Base-by-base conservation (phyloP, 2,797 vertebrate species). In the Alfaro cultratus region DNA sequence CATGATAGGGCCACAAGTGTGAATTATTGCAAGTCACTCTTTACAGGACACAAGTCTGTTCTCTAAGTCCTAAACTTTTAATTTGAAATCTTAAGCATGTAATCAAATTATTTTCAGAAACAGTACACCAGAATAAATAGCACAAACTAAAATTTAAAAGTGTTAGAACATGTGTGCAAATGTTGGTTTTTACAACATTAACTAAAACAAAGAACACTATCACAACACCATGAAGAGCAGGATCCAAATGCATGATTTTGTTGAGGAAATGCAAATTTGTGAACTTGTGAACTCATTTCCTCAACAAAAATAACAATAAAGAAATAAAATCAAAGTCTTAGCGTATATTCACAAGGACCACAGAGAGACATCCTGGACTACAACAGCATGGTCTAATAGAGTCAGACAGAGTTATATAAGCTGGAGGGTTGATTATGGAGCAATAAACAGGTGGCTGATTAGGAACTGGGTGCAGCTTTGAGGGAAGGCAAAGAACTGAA, bases 1-100 rank as follows among this genome's bases (percentile, higher is more conserved):
- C 3, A 21, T 79, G 82, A 78, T 15, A 21, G 5, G 57, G 73
- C 47, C 49, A 23, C 87, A 64, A 82, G 83, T 85, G 85, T 71
- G 73, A 31, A 15, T 12, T 23, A 12, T 16, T 45, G 2, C 57
- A 62, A 8, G 4, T 60, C 57, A 60, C 29, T 13, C 3, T 60
- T 31, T 31, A 5, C 57, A 31, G 31, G 57, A 16, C 57, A 55
- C 51, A 55, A 55, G 9, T n/a, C 9, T 55, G n/a, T 57, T 57
- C 53, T 57, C 12, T 13, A 57, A 29, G n/a, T 57, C 4, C 11
- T 29, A 13, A 57, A 57, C 11, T 13, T 13, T 29, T 29, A 1
- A 57, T 57, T 57, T 15, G 11, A 57, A 57, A 29, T 57, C 55
- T 29, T 57, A 57, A 29, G n/a, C n/a, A 57, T 29, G n/a, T n/a